Evolutionary conservation across 1,140 invertebrate genomes (phyloP).

Genomic region (Tetramorium simillimum): DNA sequence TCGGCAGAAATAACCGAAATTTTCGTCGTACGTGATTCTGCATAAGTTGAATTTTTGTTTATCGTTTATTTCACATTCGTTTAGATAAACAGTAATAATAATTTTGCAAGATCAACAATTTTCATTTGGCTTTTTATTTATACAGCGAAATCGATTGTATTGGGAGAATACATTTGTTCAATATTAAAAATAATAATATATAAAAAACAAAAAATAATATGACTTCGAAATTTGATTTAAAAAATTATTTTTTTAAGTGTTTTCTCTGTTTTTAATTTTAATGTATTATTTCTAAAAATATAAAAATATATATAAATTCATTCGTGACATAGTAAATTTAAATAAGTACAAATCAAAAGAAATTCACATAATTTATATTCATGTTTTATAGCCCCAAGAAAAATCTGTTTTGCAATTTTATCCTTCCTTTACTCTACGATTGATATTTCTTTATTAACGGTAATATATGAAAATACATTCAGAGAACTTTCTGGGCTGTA

Average conservation of each 20-base stretch:
- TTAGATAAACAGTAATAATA: neutral
- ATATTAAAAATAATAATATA: neutral
- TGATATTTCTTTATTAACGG: conserved; percentile 23
- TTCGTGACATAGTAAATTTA: neutral
- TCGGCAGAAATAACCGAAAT: conserved; percentile 6
- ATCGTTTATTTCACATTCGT: neutral
- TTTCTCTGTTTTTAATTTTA: neutral
- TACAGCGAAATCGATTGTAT: neutral
- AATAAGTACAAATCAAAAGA: neutral
- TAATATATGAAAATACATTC: neutral
- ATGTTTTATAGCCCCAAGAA: neutral
- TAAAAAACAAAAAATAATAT: neutral
- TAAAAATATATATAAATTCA: neutral
- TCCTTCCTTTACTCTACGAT: neutral
- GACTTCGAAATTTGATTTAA: neutral
- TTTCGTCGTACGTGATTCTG: conserved; percentile 10
- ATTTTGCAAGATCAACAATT: neutral
- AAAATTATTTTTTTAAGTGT: neutral
- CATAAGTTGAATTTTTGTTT: neutral
- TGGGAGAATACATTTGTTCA: neutral
- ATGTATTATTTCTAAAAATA: neutral
- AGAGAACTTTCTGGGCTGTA: neutral
- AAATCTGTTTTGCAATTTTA: neutral
- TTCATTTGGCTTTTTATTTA: neutral
- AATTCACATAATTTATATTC: neutral